A percentile compares a stretch with the other conserved stretches of the same genome.
phyloP scores from a whole-genome alignment of 1,140 invertebrate species.

The Orchesella cincta region DNA sequence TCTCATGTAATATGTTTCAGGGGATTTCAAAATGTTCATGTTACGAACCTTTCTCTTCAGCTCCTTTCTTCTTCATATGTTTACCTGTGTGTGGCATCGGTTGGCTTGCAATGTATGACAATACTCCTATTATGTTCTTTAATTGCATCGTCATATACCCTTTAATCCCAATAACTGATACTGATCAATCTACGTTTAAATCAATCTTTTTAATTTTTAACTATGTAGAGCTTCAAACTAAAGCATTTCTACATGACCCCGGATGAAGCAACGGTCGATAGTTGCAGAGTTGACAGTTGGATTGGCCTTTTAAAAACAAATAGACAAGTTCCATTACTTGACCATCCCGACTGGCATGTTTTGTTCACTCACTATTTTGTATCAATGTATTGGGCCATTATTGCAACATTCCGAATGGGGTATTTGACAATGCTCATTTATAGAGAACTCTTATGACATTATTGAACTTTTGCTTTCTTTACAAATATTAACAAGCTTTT shows the following conservation, averaged over 20 bases:
- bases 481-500: not conserved
- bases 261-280: constrained; percentile 35
- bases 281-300: constrained; percentile 39
- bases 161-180: too few species aligned
- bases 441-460: not conserved
- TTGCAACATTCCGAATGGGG: constrained; percentile 40
- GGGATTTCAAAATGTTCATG: constrained; percentile 44
- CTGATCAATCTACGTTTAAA: too few species aligned
- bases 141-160: too few species aligned
- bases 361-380: constrained; percentile 37
- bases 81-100: constrained; percentile 45
- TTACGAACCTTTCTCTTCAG: constrained; percentile 32
- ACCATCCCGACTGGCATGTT: constrained; percentile 1
- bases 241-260: constrained; percentile 46
- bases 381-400: constrained; percentile 41
- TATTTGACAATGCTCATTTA: too few species aligned
- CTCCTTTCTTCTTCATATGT: constrained; percentile 41
- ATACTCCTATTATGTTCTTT: constrained; percentile 3
- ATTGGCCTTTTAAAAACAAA: constrained; percentile 20
- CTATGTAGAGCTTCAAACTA: constrained; percentile 23
- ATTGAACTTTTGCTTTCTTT: not conserved
- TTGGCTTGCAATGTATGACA: constrained; percentile 41
- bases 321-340: not conserved
- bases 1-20: constrained; percentile 19
- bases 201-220: not conserved